Evolutionary conservation across 2,888 invertebrate species (phyloP), one percentile per base, ranked within the genome.

Genomic region (Schizaphis graminum): DNA sequence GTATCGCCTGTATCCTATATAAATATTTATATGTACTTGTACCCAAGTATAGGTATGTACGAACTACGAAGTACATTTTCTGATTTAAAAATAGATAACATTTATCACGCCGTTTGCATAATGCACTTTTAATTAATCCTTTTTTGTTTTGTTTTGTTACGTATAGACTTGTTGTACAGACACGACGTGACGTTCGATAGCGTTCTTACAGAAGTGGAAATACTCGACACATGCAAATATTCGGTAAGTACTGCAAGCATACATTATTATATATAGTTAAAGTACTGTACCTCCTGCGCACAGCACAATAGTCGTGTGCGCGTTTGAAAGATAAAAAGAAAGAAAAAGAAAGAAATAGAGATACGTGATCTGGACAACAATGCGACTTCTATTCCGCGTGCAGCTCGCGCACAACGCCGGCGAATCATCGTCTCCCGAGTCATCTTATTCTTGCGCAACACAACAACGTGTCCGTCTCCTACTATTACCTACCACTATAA

Each of bases 191-290:
- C 97, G 57, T 97, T 97, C 95, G 97, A 97, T 96, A 97, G 97
- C 95, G 97, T 97, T 89, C 97, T 97, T 49, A 96, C 98, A 95
- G 97, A 98, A 96, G 97, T 98, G 95, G 98, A 98, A 96, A 97
- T 98, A 95, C 97, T 98, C 95, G 98, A 98, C 96, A 97, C 98
- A 93, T 97, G 97, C 95, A 97, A 97, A 95, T 97, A 97, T 95
- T 97, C 97, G 95, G 96, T 97, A 95, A 97, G 97, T 96, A 95
- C 41, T 67, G 24, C 53, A 21, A 92, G 35, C 92, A 28, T 57
- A 85, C n/a, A 93, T 77, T 91, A 89, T 7, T 21, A 26, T 44
- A 90, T 35, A 57, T 86, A 88, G 35, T 77, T 21, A 21, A n/a
- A n/a, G n/a, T 61, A 53, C 53, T 67, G n/a, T 28, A 35, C 77